These are phyloP conservation scores for Hymenopus coronatus DNA, from an alignment of 2,888 invertebrate species.

Conservation along the genomic window DNA sequence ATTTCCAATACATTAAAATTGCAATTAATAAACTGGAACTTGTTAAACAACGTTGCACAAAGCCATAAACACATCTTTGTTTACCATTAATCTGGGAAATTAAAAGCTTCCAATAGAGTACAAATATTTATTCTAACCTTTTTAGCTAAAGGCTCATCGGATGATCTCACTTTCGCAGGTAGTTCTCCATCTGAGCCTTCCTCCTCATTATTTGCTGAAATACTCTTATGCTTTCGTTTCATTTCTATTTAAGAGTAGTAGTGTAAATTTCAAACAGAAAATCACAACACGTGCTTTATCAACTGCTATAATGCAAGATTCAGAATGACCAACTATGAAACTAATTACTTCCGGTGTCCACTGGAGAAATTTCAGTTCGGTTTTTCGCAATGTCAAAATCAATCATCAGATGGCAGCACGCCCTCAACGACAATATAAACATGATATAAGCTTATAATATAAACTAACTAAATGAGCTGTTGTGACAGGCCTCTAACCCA, in stretches of 20 bases:
- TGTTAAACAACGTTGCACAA: neutral
- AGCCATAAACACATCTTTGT: neutral
- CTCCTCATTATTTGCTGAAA: slow-evolving; percentile 42
- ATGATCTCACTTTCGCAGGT: slow-evolving; percentile 57
- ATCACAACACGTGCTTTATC: no score
- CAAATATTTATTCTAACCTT: slow-evolving; percentile 53
- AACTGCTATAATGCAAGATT: no score
- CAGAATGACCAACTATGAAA: no score
- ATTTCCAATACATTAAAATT: neutral
- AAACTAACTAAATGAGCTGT: no score
- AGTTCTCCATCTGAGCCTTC: slow-evolving; percentile 45
- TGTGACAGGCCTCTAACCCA: no score
- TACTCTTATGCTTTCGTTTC: neutral
- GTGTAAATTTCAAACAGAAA: no score
- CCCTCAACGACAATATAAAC: no score
- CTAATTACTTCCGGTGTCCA: no score
- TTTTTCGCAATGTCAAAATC: no score
- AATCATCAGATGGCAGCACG: no score
- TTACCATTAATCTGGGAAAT: neutral
- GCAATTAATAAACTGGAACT: neutral
- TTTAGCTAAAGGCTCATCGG: slow-evolving; percentile 68
- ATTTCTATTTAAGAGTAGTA: neutral
- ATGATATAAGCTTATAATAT: no score
- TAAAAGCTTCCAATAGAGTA: neutral
- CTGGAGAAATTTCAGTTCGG: no score